Evolutionary conservation across 1,140 invertebrate genomes (phyloP).

Genomic region (Brachionus manjavacas): DNA sequence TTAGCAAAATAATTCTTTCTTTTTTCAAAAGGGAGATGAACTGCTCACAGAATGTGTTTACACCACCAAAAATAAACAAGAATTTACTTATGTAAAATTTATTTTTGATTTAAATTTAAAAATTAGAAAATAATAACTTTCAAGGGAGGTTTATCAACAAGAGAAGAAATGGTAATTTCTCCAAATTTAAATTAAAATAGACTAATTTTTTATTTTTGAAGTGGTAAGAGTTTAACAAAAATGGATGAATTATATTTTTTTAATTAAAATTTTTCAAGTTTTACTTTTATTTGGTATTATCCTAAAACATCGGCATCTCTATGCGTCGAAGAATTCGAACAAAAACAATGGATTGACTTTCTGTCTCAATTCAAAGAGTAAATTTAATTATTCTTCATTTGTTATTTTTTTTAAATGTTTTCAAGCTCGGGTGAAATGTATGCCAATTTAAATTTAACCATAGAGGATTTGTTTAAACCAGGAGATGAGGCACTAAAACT

Average conservation of each 20-base stretch:
- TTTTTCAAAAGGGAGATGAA: conserved; percentile 20
- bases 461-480: neutral
- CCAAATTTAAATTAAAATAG: neutral
- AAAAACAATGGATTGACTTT: neutral
- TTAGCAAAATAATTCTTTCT: neutral
- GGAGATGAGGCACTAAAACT: neutral
- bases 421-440: neutral
- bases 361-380: neutral
- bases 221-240: neutral
- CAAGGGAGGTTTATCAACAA: neutral
- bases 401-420: neutral
- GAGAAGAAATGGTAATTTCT: neutral
- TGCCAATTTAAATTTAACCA: neutral
- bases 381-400: no score
- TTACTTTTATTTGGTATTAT: neutral
- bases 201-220: neutral
- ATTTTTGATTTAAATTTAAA: no score
- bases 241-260: neutral
- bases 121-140: no score
- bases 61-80: neutral
- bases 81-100: conserved; percentile 8
- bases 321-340: neutral
- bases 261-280: neutral
- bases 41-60: conserved; percentile 13
- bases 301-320: neutral